Base-by-base conservation (phyloP, 2,797 vertebrate species). In the Eulemur mongoz region DNA sequence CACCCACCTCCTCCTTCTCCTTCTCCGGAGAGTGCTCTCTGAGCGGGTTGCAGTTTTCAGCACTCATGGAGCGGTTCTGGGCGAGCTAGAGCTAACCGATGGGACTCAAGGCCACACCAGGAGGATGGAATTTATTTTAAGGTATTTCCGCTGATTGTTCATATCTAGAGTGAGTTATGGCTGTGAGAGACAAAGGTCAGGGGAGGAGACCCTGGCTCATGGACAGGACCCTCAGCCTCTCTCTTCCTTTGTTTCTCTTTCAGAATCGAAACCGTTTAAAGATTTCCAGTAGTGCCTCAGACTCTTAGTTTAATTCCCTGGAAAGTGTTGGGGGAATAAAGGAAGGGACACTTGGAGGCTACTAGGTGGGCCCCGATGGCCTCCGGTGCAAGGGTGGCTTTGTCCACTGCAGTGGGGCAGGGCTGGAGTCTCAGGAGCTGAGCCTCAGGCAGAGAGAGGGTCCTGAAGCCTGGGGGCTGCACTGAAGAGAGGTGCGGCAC, bases 81-180 rank as follows among this genome's bases (percentile, higher is more conserved):
- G 97, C 96, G 91, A 98, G 97, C 54, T 57, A 57, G 54, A 57
- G 54, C 98, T 98, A 98, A 97, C 98, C 84, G 98, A 98, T 98
- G 98, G 98, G 98, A 98, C 97, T 97, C 93, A 96, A 99, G 99
- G 99, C 99, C 98, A 98, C 98, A 97, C 98, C 98, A 97, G 98
- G 99, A 99, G 99, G 99, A 99, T 99, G 99, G 99, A 99, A 99
- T 99, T 99, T 99, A 99, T 99, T 99, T 99, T 99, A 99, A 99
- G 99, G 99, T 99, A 99, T 99, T 99, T 99, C 99, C 99, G 99
- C 98, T 99, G 99, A 99, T 99, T 99, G 99, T 99, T 99, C 99
- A 99, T 99, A 99, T 99, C 99, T 99, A 99, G 98, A 98, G 99
- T 99, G 99, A 99, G 99, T 99, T 99, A 99, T 99, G 99, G 99